Evolutionary conservation across 2,797 vertebrate genomes (phyloP).

Genomic region (Argya squamiceps): DNA sequence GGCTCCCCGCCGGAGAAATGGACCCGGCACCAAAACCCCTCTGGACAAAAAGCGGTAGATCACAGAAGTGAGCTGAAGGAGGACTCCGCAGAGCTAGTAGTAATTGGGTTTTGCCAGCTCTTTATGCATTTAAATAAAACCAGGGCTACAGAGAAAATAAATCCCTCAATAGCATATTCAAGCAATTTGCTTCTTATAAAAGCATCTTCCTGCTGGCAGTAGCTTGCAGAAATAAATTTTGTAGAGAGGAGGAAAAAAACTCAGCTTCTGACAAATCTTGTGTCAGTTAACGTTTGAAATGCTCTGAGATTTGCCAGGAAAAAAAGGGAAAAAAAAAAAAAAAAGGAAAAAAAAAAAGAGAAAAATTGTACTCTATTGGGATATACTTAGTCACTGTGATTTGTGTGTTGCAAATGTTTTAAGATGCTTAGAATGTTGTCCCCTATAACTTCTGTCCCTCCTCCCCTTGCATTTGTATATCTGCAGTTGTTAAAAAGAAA

Average conservation of each 20-base stretch:
- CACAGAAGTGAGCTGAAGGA: background rate
- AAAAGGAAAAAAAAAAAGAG: background rate
- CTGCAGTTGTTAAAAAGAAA: background rate
- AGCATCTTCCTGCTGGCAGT: background rate
- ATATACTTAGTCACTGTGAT: background rate
- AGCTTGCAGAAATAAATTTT: slow-evolving; percentile 31
- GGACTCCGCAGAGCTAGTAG: background rate
- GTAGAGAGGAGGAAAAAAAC: background rate
- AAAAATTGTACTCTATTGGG: background rate
- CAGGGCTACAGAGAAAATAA: slow-evolving; percentile 11
- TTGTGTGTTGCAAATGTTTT: background rate
- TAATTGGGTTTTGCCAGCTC: slow-evolving; percentile 27
- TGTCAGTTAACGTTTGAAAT: background rate
- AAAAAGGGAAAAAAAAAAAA: no score
- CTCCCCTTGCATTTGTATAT: background rate
- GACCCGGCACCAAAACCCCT: background rate
- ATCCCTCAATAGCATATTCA: slow-evolving; percentile 17
- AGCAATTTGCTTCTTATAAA: slow-evolving; percentile 51
- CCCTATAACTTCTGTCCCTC: background rate
- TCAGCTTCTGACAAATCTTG: background rate
- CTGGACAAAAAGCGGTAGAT: background rate
- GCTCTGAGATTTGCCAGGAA: background rate
- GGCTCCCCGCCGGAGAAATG: background rate
- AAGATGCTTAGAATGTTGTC: background rate
- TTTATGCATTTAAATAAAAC: slow-evolving; percentile 64